Percentiles rank a stretch among this genome's conserved stretches.
These are phyloP conservation scores for Arvicanthis niloticus DNA, from an alignment of 2,113 vertebrate species.

Conservation along the genomic window DNA sequence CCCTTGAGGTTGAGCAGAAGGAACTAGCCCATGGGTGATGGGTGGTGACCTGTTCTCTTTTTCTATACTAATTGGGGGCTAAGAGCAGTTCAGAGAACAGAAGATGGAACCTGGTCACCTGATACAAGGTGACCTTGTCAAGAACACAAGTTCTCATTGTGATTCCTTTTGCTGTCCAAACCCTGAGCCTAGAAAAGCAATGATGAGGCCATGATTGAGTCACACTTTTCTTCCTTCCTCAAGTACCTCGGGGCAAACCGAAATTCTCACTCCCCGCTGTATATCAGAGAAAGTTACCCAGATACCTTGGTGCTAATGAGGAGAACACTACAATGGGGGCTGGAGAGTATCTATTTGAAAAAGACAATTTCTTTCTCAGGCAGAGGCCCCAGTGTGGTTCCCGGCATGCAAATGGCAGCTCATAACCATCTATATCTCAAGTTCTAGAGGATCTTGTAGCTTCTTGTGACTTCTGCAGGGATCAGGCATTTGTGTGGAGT, in stretches of 20 bases:
- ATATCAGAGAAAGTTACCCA: too few species aligned
- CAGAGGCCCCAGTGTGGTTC: too few species aligned
- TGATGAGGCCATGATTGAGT: not conserved
- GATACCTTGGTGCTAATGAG: not conserved
- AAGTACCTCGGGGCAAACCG: not conserved
- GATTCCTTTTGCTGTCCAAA: not conserved
- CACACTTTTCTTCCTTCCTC: not conserved
- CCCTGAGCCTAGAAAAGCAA: not conserved
- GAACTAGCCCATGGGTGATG: not conserved
- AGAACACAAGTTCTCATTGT: not conserved
- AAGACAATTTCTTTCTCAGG: too few species aligned
- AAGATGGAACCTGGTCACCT: too few species aligned
- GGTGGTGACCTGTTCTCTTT: too few species aligned
- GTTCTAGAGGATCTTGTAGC: not conserved
- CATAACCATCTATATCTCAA: not conserved
- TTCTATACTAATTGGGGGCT: not conserved
- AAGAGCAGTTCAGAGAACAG: not conserved
- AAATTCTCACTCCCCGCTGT: too few species aligned
- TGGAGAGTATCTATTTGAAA: too few species aligned
- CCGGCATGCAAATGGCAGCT: too few species aligned
- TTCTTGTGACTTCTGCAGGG: too few species aligned
- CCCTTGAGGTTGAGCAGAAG: not conserved
- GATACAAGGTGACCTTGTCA: not conserved
- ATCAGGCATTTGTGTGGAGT: too few species aligned
- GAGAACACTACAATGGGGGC: too few species aligned